phyloP scores from a whole-genome alignment of 1,140 invertebrate species.

The Belonocnema kinseyi region DNA sequence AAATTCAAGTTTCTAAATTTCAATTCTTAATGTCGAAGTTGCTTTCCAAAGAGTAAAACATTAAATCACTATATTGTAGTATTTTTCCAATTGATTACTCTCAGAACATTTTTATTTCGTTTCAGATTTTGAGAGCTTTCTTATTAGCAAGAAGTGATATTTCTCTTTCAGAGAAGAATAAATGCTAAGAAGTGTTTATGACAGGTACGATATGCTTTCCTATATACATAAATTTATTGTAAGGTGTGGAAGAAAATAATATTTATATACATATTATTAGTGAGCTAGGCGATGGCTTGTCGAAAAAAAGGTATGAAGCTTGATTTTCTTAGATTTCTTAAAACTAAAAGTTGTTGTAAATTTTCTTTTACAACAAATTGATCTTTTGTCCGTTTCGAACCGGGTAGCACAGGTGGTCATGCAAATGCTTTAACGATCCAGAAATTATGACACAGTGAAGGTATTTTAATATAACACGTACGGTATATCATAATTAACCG shows the following conservation, averaged over 20 bases:
- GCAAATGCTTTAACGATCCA: slow-evolving; percentile 64
- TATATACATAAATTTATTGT: slow-evolving; percentile 13
- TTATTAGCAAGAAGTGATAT: background rate
- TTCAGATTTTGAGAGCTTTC: too few relatives aligned
- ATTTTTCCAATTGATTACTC: too few relatives aligned
- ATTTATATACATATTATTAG: slow-evolving; percentile 32
- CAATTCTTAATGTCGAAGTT: background rate
- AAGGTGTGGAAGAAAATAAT: slow-evolving; percentile 17
- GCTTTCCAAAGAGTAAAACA: background rate
- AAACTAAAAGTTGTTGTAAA: slow-evolving; percentile 27
- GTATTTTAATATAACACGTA: slow-evolving; percentile 74
- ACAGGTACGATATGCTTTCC: slow-evolving; percentile 14
- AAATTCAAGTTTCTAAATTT: slow-evolving; percentile 7
- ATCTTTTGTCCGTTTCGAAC: slow-evolving; percentile 46
- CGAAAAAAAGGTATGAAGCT: too few relatives aligned
- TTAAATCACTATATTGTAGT: too few relatives aligned
- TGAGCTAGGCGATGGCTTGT: slow-evolving; percentile 18
- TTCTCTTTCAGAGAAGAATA: background rate
- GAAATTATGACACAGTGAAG: slow-evolving; percentile 72
- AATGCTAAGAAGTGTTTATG: background rate
- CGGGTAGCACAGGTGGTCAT: slow-evolving; percentile 72
- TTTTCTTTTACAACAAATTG: slow-evolving; percentile 11
- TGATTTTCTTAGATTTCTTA: too few relatives aligned
- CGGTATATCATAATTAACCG: slow-evolving; percentile 74
- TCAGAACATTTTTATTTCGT: too few relatives aligned